Evolutionary conservation across 2,113 vertebrate genomes (phyloP).

Genomic region (Desmodus rotundus): DNA sequence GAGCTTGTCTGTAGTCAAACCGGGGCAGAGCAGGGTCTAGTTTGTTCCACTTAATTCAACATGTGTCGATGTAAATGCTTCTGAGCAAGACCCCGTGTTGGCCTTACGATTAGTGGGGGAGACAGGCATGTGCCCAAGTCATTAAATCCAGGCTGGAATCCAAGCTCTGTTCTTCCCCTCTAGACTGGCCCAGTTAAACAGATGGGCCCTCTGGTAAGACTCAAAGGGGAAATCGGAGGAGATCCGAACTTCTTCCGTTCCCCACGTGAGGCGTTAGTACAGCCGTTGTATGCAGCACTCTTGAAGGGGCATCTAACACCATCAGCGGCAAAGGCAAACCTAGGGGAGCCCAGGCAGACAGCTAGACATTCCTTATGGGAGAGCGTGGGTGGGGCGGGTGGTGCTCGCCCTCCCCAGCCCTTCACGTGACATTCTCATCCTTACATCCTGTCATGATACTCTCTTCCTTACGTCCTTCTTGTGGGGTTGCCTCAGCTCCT

Average conservation of each 20-base stretch:
- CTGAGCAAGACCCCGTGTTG: not conserved
- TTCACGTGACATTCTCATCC: not conserved
- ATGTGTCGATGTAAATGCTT: not conserved
- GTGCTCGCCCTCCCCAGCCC: not conserved
- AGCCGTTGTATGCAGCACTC: not conserved
- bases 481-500: not conserved
- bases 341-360: not conserved
- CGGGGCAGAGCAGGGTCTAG: not conserved
- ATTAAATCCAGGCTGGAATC: not conserved
- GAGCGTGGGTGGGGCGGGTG: rapidly evolving
- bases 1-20: not conserved
- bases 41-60: not conserved
- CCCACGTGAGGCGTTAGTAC: not conserved
- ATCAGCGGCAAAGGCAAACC: not conserved
- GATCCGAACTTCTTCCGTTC: not conserved
- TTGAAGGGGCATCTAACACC: not conserved
- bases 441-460: rapidly evolving
- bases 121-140: not conserved
- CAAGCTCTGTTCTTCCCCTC: not conserved
- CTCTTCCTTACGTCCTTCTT: not conserved
- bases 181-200: not conserved
- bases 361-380: rapidly evolving
- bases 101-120: not conserved
- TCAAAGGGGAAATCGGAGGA: not conserved
- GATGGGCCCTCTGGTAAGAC: not conserved